Percentiles rank a stretch among this genome's conserved stretches.
These are phyloP conservation scores for Periophthalmodon schlosseri DNA, from an alignment of 2,113 vertebrate genomes.

Conservation along the genomic window DNA sequence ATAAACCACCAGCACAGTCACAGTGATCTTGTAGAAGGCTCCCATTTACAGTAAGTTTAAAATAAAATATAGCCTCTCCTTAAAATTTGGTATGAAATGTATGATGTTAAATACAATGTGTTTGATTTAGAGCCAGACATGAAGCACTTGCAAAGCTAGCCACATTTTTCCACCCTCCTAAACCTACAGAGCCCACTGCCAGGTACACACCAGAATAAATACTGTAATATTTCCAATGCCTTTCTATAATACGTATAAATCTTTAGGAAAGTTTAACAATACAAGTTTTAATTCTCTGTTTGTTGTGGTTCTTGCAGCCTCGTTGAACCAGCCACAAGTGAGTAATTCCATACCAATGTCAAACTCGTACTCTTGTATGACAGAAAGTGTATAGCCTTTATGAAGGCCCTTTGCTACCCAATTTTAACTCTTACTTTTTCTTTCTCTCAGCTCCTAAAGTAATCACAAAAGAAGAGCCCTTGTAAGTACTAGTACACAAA, in stretches of 20 bases:
- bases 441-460: constrained; percentile 34
- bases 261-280: background rate
- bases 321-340: constrained; percentile 51
- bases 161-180: constrained; percentile 75
- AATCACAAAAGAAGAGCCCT: constrained; percentile 17
- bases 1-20: constrained; percentile 51
- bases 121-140: constrained; percentile 74
- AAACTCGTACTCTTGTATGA: background rate
- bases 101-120: background rate
- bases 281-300: background rate
- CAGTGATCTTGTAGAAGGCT: constrained; percentile 43
- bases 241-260: background rate
- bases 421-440: constrained; percentile 3
- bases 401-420: background rate
- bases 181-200: constrained; percentile 24
- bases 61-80: too few species aligned
- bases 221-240: background rate
- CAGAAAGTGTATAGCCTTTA: background rate
- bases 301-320: constrained; percentile 17
- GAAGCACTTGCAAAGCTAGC: constrained; percentile 77
- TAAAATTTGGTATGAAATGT: background rate
- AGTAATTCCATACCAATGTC: constrained; percentile 22
- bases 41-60: constrained; percentile 57
- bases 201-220: constrained; percentile 35
- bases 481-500: constrained; percentile 29